phyloP scores from a whole-genome alignment of 1,140 invertebrate species.

The Ips nitidus region DNA sequence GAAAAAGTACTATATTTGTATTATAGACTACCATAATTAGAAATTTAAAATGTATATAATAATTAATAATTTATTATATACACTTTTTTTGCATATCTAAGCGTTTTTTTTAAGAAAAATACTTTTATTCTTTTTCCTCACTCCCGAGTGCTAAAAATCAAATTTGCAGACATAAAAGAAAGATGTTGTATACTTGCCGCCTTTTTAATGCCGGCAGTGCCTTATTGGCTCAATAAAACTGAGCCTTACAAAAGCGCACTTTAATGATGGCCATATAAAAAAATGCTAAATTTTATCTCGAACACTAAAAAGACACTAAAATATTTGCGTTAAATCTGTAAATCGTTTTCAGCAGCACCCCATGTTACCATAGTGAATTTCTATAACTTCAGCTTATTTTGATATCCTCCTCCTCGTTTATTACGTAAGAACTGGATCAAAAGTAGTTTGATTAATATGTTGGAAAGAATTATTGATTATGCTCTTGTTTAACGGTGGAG shows the following conservation, averaged over 20 bases:
- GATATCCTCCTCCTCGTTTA: too few relatives aligned
- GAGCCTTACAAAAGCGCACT: conserved; percentile 34
- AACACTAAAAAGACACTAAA: conserved; percentile 32
- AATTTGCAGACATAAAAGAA: conserved; percentile 36
- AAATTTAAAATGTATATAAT: too few relatives aligned
- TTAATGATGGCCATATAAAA: conserved; percentile 35
- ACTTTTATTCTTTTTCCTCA: not conserved
- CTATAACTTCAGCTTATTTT: not conserved
- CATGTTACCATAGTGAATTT: not conserved
- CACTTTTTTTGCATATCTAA: too few relatives aligned
- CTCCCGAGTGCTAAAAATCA: conserved; percentile 28
- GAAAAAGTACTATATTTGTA: too few relatives aligned
- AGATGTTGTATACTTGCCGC: conserved; percentile 12
- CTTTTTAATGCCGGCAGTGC: conserved; percentile 31
- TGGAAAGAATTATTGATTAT: not conserved
- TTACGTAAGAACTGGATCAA: too few relatives aligned
- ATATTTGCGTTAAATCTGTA: conserved; percentile 33
- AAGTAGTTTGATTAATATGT: too few relatives aligned
- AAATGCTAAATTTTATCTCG: conserved; percentile 38
- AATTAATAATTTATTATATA: too few relatives aligned
- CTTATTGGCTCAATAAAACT: conserved; percentile 36
- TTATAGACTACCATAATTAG: too few relatives aligned
- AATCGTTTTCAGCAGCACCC: conserved; percentile 6
- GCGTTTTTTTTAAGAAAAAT: not conserved
- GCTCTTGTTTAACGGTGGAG: conserved; percentile 4